phyloP scores from a whole-genome alignment of 2,113 vertebrate species.

The Daphoenositta chrysoptera region DNA sequence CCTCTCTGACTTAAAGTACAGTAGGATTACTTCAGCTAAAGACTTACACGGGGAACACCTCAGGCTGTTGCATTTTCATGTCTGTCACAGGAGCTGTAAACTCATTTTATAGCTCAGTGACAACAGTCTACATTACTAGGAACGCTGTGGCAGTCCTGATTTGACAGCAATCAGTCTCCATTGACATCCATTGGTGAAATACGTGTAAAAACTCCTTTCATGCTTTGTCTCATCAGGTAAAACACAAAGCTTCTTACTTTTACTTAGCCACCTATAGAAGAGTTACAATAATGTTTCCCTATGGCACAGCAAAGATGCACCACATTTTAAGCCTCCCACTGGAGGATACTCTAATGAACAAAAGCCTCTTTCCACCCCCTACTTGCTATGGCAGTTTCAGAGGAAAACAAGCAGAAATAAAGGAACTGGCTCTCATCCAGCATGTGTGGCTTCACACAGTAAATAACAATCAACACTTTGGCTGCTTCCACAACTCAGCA shows the following conservation, averaged over 20 bases:
- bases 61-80: not conserved
- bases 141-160: not conserved
- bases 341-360: not conserved
- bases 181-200: not conserved
- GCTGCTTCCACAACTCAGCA: not conserved
- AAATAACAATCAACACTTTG: constrained; percentile 43
- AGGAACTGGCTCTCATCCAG: not conserved
- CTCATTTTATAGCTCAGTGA: not conserved
- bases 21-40: not conserved
- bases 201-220: not conserved
- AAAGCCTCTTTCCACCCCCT: not conserved
- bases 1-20: not conserved
- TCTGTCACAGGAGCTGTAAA: not conserved
- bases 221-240: not conserved
- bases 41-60: not conserved
- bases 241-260: not conserved
- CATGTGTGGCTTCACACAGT: constrained; percentile 1
- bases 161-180: not conserved
- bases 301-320: not conserved
- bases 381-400: not conserved
- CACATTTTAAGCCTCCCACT: not conserved
- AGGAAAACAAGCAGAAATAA: not conserved
- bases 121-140: not conserved
- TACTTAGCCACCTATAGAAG: not conserved
- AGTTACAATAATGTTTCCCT: not conserved